Base-by-base conservation (phyloP, 2,113 vertebrate species). In the Pithys albifrons region DNA sequence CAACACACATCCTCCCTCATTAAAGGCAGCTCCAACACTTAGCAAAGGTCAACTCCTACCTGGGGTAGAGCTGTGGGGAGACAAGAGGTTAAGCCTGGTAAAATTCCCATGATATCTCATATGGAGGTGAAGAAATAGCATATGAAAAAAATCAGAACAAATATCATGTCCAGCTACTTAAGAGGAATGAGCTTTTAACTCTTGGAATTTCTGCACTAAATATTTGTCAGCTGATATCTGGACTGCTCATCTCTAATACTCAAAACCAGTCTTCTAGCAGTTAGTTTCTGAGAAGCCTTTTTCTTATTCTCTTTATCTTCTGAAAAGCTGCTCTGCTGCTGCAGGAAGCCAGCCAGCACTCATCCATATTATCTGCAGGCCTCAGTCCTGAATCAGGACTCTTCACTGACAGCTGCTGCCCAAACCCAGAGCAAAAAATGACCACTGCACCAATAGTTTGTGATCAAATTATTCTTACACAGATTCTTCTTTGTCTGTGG, bases 31-130 rank as follows among this genome's bases (percentile, higher is more conserved):
- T 86, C 1, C 0, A 91, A 84, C 90, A 69, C 88, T 95, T 96
- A 96, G 90, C 85, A 93, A 93, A 94, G 96, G 93, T 93, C 88
- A 96, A 12, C 75, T 88, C 39, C 88, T 96, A 95, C 61, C 85
- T 96, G 79, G 88, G 57, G 65, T 90, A 78, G 69, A 95, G 83
- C 85, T 86, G 79, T 91, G 95, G 91, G 88, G 79, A 93, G 76
- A 84, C 85, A 93, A 90, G 95, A 93, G 92, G 88, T 95, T 92
- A 96, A 96, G 52, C 69, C 81, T 89, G 85, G 69, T 91, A 80
- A 95, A 94, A 93, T 91, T 96, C 90, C 92, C 92, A 35, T 64
- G 59, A 9, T 77, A 64, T 71, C 82, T 83, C 71, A 48, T n/a
- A 71, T 24, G 31, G 64, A 90, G 65, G 71, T 69, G 73, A 82